These are phyloP conservation scores for Furnarius figulus DNA, from an alignment of 2,113 vertebrate species.

Conservation along the genomic window DNA sequence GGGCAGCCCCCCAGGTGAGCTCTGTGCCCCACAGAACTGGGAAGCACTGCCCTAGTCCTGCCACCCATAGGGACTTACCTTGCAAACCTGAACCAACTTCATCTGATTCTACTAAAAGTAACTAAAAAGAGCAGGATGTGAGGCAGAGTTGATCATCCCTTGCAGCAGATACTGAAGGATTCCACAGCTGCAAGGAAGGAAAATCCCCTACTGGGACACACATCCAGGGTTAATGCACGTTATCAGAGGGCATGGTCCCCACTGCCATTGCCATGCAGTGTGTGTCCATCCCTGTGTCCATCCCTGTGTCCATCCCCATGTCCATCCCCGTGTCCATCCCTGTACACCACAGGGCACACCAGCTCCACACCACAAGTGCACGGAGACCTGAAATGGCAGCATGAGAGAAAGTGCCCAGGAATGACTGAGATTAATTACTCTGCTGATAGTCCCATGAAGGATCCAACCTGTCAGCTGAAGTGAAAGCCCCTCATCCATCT, in stretches of 20 bases:
- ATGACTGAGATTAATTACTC: not conserved
- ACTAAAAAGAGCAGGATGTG: not conserved
- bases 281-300: not conserved
- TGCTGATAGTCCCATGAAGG: not conserved
- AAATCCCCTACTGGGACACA: not conserved
- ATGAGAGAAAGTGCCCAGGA: not conserved
- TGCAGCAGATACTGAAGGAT: not conserved
- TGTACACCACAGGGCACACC: fast-evolving
- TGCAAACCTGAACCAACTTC: not conserved
- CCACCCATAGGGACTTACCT: fast-evolving
- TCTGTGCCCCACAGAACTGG: not conserved
- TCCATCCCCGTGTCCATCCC: fast-evolving
- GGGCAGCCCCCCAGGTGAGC: not conserved
- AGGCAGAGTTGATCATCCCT: not conserved
- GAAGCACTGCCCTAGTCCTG: not conserved
- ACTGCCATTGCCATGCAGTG: fast-evolving
- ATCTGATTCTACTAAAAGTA: not conserved
- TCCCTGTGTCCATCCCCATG: too few species aligned
- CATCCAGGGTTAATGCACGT: fast-evolving
- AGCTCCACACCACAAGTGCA: fast-evolving
- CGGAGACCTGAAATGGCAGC: not conserved
- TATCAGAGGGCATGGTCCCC: not conserved
- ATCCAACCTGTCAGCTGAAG: not conserved
- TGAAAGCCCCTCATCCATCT: not conserved
- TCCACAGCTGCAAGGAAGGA: not conserved